Conservation (phyloP, 2,888 invertebrate genomes). For the Pelosia muscerda region DNA sequence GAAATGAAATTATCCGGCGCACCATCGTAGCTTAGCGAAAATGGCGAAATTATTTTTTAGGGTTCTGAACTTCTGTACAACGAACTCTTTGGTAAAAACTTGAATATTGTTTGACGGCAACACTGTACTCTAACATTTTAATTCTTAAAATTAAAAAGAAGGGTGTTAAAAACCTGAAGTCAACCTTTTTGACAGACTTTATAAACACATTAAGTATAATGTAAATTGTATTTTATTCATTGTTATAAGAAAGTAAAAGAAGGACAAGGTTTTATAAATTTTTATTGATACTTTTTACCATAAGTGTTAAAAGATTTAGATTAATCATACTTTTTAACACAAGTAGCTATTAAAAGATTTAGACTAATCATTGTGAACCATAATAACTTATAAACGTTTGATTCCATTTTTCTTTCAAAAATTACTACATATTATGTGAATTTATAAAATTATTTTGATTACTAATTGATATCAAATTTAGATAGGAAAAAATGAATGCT, state of each 20-base stretch:
- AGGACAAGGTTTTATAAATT: background rate
- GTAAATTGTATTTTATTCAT: too few species aligned
- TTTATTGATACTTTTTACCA: too few species aligned
- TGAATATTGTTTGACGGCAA: background rate
- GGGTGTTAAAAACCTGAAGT: background rate
- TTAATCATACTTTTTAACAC: too few species aligned
- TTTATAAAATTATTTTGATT: too few species aligned
- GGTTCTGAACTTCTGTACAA: constrained; percentile 24
- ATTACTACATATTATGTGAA: too few species aligned
- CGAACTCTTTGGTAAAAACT: background rate
- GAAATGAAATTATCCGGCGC: constrained; percentile 57
- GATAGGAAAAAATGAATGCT: too few species aligned
- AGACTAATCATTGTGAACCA: too few species aligned
- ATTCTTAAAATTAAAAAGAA: background rate
- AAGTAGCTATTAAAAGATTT: too few species aligned
- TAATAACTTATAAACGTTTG: too few species aligned
- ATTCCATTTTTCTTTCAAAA: too few species aligned
- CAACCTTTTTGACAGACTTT: background rate
- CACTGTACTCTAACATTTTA: background rate
- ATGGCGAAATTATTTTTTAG: constrained; percentile 28
- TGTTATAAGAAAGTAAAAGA: background rate
- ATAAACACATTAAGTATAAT: background rate
- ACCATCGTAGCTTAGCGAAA: constrained; percentile 24
- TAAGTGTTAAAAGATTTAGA: too few species aligned
- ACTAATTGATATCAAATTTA: too few species aligned